These are phyloP conservation scores for Ceratosolen solmsi DNA, from an alignment of 1,140 invertebrate genomes.

Conservation along the genomic window DNA sequence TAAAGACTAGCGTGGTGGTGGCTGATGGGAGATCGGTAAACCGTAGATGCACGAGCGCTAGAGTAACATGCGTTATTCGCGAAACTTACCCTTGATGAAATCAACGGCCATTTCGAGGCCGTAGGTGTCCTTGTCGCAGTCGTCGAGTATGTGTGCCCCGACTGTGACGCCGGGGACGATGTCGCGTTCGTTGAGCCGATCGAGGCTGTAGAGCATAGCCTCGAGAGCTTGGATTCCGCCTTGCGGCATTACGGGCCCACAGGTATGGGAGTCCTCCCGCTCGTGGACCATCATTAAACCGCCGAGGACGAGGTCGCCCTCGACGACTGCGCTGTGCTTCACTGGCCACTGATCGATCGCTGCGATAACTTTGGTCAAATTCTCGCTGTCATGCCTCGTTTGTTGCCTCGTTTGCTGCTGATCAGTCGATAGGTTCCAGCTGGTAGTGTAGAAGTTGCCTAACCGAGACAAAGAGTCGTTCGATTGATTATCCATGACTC, in stretches of 20 bases:
- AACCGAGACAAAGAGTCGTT: neutral
- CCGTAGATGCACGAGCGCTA: no score
- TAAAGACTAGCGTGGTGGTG: no score
- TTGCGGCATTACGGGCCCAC: constrained; percentile 95
- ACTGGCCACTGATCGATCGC: constrained; percentile 81
- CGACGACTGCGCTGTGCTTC: constrained; percentile 88
- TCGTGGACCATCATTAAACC: constrained; percentile 97
- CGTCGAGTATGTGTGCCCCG: constrained; percentile 92
- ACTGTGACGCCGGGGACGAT: constrained; percentile 84
- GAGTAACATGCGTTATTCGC: no score
- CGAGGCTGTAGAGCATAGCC: constrained; percentile 93
- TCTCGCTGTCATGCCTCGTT: constrained; percentile 28
- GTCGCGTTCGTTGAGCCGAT: constrained; percentile 82
- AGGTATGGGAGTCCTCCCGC: constrained; percentile 86
- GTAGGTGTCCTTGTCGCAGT: constrained; percentile 97
- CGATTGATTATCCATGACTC: neutral
- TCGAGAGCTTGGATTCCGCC: constrained; percentile 93
- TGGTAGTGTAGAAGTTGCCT: neutral
- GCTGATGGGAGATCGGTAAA: no score
- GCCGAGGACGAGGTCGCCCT: constrained; percentile 88
- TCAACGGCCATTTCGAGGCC: constrained; percentile 96
- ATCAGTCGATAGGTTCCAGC: neutral
- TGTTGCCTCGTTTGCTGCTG: constrained; percentile 1
- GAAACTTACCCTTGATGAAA: constrained; percentile 95
- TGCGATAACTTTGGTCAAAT: constrained; percentile 41